A percentile compares a stretch with the other conserved stretches of the same genome.
These are phyloP conservation scores for Drosophila hawaiiensis DNA, from an alignment of 2,888 invertebrate species.

Conservation along the genomic window DNA sequence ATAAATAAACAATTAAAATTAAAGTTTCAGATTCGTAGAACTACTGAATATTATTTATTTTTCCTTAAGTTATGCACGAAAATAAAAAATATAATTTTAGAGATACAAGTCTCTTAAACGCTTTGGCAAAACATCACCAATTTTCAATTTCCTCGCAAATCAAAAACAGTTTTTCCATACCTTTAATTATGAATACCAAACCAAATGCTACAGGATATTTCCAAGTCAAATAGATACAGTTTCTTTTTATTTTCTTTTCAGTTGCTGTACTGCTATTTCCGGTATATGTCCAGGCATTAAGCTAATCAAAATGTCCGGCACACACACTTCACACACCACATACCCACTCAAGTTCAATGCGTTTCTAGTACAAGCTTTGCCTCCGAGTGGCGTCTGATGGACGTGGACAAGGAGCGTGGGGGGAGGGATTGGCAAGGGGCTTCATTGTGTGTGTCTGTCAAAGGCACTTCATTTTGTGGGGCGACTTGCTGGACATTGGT, in stretches of 20 bases:
- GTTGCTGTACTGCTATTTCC: conserved; percentile 59
- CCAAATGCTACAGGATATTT: conserved; percentile 45
- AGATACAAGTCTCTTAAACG: neutral
- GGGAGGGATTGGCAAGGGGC: neutral
- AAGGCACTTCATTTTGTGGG: conserved; percentile 51
- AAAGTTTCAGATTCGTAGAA: neutral
- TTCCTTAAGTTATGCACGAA: neutral
- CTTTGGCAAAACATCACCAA: fast-evolving
- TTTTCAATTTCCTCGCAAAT: neutral
- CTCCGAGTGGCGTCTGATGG: conserved; percentile 29
- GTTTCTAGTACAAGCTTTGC: conserved; percentile 68
- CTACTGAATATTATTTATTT: neutral
- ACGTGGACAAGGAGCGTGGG: conserved; percentile 7
- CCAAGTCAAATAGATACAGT: conserved; percentile 36
- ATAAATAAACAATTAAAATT: neutral
- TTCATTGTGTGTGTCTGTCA: conserved; percentile 30
- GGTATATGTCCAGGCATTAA: conserved; percentile 66
- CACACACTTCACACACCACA: conserved; percentile 46
- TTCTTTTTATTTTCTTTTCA: conserved; percentile 14
- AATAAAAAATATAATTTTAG: neutral
- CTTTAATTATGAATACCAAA: neutral
- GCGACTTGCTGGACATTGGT: conserved; percentile 38
- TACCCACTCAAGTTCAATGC: conserved; percentile 39
- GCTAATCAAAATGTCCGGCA: conserved; percentile 78
- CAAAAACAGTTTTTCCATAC: neutral